Base-by-base conservation (phyloP, 2,888 invertebrate species). In the Cyaniris semiargus region DNA sequence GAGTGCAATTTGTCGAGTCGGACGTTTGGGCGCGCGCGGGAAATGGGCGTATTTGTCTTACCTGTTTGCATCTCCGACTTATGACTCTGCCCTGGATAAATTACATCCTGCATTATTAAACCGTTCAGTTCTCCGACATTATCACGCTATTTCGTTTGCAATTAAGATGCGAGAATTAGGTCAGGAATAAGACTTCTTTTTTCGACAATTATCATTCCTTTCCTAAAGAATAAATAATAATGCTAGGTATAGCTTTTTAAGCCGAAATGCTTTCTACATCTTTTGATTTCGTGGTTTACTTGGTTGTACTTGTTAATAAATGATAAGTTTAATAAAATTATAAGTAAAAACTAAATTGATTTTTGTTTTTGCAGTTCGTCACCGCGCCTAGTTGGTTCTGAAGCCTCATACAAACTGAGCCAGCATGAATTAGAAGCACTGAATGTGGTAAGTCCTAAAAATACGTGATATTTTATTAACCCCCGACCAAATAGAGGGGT, bases 21-120 rank as follows among this genome's bases (percentile, higher is more conserved):
- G 88, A 88, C 89, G 90, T 86, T 89, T 87, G 89, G 83, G 85
- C 85, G 85, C 86, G 87, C 87, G 86, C 90, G 88, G 93, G 92
- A 92, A 92, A 92, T 93, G 91, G 91, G 89, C 90, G 89, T 91
- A 91, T 93, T 92, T 92, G 91, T 93, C 91, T 92, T 91, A 91
- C 91, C 91, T 91, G 74, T 70, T 74, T 74, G 53, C 74, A 74
- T 74, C 74, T 48, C 23, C 74, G 74, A 48, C 48, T 27, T 53
- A 31, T 66, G 66, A 66, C 66, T 66, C 66, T 66, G 66, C 66
- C 66, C 66, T 4, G 27, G 15, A 66, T 66, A 66, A 66, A 66
- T 66, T 66, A 66, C 66, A 66, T 66, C 66, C 66, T 66, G 66
- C 27, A 66, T 66, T 66, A 66, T 66, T 66, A 66, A 66, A 66